These are phyloP conservation scores for Germaria angustata DNA, from an alignment of 2,888 invertebrate genomes.

Conservation along the genomic window DNA sequence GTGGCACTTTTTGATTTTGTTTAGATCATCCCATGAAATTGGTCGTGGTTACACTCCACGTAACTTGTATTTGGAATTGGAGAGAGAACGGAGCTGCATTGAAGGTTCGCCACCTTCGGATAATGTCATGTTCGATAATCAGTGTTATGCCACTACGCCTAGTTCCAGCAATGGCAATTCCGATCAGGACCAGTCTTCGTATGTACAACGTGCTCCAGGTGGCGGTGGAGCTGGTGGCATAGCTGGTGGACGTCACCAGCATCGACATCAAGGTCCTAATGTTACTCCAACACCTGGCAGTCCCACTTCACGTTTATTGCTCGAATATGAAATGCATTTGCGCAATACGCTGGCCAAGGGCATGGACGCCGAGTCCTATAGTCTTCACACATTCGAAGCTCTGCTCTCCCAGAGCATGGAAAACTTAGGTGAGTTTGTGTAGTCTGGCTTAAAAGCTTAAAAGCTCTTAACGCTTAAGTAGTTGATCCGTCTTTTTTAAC, in stretches of 20 bases:
- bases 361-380: slow-evolving; percentile 97
- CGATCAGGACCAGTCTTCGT: slow-evolving; percentile 89
- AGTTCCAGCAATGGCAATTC: slow-evolving; percentile 96
- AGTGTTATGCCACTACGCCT: slow-evolving; percentile 96
- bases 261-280: slow-evolving; percentile 85
- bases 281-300: slow-evolving; percentile 90
- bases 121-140: slow-evolving; percentile 96
- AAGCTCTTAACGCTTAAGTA: slow-evolving; percentile 25
- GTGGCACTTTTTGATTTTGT: neutral
- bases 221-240: slow-evolving; percentile 75
- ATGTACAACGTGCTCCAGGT: slow-evolving; percentile 80
- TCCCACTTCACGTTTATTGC: slow-evolving; percentile 89
- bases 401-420: slow-evolving; percentile 96
- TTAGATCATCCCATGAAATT: slow-evolving; percentile 86
- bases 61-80: slow-evolving; percentile 89
- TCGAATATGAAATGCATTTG: slow-evolving; percentile 96
- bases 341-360: slow-evolving; percentile 95
- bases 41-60: slow-evolving; percentile 86
- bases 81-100: slow-evolving; percentile 83
- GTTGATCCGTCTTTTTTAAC: slow-evolving; percentile 9
- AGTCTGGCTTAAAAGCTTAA: neutral
- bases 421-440: slow-evolving; percentile 86
- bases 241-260: slow-evolving; percentile 81
- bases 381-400: slow-evolving; percentile 95
- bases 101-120: slow-evolving; percentile 92